phyloP scores from a whole-genome alignment of 2,797 vertebrate species.

The Crax fasciolata region DNA sequence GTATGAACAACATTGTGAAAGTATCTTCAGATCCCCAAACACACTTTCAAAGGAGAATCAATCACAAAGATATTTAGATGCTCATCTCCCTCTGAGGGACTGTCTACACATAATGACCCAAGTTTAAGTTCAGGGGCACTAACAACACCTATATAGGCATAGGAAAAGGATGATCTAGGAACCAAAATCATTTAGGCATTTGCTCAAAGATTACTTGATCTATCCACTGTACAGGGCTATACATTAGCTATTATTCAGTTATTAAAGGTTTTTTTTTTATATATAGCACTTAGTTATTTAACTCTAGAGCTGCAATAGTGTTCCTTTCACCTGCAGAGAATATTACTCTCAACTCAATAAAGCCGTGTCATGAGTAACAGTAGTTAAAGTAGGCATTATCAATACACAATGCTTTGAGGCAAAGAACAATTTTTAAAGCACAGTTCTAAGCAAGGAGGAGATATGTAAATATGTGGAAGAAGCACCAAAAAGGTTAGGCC shows the following conservation, averaged over 20 bases:
- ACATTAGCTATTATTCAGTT: background rate
- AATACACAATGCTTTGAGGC: background rate
- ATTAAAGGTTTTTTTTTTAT: background rate
- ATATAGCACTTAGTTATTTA: background rate
- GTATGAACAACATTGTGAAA: background rate
- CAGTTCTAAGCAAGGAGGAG: background rate
- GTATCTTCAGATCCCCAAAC: background rate
- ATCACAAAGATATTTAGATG: background rate
- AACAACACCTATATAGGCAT: background rate
- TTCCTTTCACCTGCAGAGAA: background rate
- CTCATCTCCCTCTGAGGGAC: background rate
- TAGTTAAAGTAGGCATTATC: background rate
- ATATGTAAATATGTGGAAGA: background rate
- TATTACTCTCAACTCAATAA: background rate
- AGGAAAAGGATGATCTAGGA: background rate
- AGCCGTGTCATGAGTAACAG: background rate
- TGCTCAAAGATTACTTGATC: background rate
- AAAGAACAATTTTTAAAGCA: background rate
- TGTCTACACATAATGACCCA: background rate
- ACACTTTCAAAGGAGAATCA: background rate
- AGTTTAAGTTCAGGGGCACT: background rate
- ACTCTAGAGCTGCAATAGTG: rapidly evolving
- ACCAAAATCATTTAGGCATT: background rate
- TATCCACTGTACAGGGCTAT: background rate
- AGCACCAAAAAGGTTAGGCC: background rate